A percentile compares a stretch with the other conserved stretches of the same genome.
Evolutionary conservation across 2,888 invertebrate genomes (phyloP).

Genomic region (Euproctis similis): DNA sequence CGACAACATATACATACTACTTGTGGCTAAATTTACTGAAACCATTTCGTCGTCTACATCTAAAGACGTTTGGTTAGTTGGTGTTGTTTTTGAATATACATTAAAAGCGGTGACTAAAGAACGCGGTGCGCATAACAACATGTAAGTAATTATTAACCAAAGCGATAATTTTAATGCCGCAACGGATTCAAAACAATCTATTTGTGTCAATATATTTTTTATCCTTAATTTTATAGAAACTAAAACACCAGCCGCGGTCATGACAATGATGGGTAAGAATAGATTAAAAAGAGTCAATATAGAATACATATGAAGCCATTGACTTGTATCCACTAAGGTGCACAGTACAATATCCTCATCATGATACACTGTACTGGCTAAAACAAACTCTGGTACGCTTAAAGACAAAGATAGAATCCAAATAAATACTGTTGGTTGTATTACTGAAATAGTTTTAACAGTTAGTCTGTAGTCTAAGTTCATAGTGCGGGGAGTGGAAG

Average conservation of each 20-base stretch:
- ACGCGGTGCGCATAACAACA: slow-evolving; percentile 51
- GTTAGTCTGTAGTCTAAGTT: slow-evolving; percentile 71
- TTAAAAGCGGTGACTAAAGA: slow-evolving; percentile 44
- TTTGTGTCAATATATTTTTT: slow-evolving; percentile 30
- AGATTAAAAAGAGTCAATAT: slow-evolving; percentile 58
- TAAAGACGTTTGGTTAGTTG: slow-evolving; percentile 30
- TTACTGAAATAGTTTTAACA: slow-evolving; percentile 59
- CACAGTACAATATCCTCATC: slow-evolving; percentile 57
- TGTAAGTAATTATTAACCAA: slow-evolving; percentile 47
- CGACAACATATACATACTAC: slow-evolving; percentile 42
- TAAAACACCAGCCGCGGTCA: slow-evolving; percentile 38
- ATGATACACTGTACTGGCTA: slow-evolving; percentile 63
- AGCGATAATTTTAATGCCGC: slow-evolving; percentile 55
- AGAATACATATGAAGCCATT: slow-evolving; percentile 57
- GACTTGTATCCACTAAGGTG: slow-evolving; percentile 67
- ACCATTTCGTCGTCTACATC: slow-evolving; percentile 29
- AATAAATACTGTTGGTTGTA: slow-evolving; percentile 71
- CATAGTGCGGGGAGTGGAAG: slow-evolving; percentile 67
- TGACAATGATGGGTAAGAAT: slow-evolving; percentile 50
- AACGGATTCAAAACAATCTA: slow-evolving; percentile 38
- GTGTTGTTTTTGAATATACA: slow-evolving; percentile 37
- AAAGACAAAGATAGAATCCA: slow-evolving; percentile 76
- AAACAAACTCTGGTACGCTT: slow-evolving; percentile 75
- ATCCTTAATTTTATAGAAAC: slow-evolving; percentile 47
- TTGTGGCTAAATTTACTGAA: slow-evolving; percentile 39